phyloP scores from a whole-genome alignment of 2,797 vertebrate species.

The Botia almorhae region DNA sequence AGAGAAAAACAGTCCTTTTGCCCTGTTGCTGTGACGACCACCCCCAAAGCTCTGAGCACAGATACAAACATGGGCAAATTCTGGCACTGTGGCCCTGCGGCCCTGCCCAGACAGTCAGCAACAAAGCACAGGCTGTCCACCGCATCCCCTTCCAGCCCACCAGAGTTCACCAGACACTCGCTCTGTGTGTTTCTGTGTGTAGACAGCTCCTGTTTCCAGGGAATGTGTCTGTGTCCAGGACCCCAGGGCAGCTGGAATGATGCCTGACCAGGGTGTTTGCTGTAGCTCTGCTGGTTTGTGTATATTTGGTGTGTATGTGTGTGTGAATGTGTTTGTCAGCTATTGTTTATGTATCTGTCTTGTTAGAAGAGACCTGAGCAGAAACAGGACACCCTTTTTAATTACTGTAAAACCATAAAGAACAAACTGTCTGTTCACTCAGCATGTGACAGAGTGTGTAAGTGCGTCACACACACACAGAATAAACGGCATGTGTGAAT shows the following conservation, averaged over 20 bases:
- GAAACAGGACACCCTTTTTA: too few relatives aligned
- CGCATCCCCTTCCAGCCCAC: slow-evolving; percentile 22
- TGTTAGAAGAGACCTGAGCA: background rate
- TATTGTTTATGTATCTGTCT: background rate
- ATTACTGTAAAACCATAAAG: background rate
- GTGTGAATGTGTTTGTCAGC: slow-evolving; percentile 27
- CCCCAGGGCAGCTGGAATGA: slow-evolving; percentile 47
- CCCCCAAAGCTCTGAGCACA: slow-evolving; percentile 10
- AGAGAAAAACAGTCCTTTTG: slow-evolving; percentile 21
- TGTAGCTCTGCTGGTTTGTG: slow-evolving; percentile 23
- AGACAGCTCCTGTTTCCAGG: slow-evolving; percentile 49
- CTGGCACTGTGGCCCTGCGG: slow-evolving; percentile 34
- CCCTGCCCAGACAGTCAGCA: slow-evolving; percentile 30
- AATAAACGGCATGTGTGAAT: background rate
- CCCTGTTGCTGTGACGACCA: slow-evolving; percentile 39
- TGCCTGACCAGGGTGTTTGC: slow-evolving; percentile 40
- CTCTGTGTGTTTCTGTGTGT: slow-evolving; percentile 35
- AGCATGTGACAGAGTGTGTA: background rate
- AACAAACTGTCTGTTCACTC: background rate
- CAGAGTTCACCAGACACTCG: slow-evolving; percentile 23
- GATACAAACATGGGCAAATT: slow-evolving; percentile 40
- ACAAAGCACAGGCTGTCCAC: slow-evolving; percentile 38
- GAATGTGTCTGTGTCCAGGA: slow-evolving; percentile 48
- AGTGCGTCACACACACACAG: background rate
- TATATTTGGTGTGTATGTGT: slow-evolving; percentile 2